Evolutionary conservation across 2,797 vertebrate genomes (phyloP), one percentile per base, ranked within the genome.

Genomic region (Myotis planiceps): DNA sequence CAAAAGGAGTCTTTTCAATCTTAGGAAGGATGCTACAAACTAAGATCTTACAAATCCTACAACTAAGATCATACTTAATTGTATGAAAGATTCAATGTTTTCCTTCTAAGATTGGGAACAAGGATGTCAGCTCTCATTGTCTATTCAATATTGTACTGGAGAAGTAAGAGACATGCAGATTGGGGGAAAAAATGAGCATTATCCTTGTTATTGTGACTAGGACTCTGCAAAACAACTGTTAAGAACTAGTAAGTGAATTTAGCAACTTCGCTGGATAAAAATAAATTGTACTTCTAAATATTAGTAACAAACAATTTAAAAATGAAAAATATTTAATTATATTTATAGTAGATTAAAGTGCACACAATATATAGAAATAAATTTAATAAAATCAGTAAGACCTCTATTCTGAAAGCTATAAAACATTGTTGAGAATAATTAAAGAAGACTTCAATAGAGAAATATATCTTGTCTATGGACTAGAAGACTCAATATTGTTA

Each of bases 191-290:
- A 87, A 49, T 49, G 39, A 51, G 37, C 32, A 19, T 29, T 87
- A 69, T 69, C 21, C 76, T 92, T 86, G 27, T 68, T 71, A 81
- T 29, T 81, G 55, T 39, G 58, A 14, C 34, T 34, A 80, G 42
- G 32, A 85, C 72, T 86, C 29, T 87, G 25, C 32, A 75, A 79
- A 79, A 74, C 19, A 88, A 55, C 42, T 49, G 47, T 23, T 47
- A 90, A 78, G 25, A 86, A 87, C 32, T 42, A 83, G 25, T 14
- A 90, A 72, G 74, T 60, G 19, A 92, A 58, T 90, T 88, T 79
- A 51, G 18, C 25, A 87, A 96, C 37, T 14, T 68, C 79, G 42
- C 19, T 49, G 27, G 23, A n/a, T 47, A 47, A 13, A 21, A 72
- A 1, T 65, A 90, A 85, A 39, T 5, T 16, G 5, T 6, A 15